Percentiles rank a stretch among this genome's conserved stretches.
phyloP scores from a whole-genome alignment of 1,140 invertebrate genomes.

The Drosophila kikkawai region DNA sequence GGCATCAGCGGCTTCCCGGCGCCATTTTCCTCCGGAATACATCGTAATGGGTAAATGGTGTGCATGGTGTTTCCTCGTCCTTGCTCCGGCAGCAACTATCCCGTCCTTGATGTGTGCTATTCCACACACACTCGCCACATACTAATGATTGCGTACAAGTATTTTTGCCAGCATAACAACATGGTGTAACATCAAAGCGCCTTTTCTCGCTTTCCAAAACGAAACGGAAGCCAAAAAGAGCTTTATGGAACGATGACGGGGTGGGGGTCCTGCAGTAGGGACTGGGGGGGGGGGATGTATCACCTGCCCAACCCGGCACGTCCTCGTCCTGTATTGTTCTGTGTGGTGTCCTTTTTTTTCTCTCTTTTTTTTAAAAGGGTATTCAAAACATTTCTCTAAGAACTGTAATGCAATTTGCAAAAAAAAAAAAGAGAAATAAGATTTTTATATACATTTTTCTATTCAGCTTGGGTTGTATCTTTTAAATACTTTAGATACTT shows the following conservation, averaged over 20 bases:
- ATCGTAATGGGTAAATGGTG: constrained; percentile 22
- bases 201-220: constrained; percentile 51
- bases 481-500: neutral
- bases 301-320: constrained; percentile 12
- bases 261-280: neutral
- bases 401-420: neutral
- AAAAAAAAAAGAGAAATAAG: neutral
- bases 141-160: constrained; percentile 63
- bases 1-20: constrained; percentile 2
- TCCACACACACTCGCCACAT: constrained; percentile 14
- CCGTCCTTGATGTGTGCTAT: constrained; percentile 18
- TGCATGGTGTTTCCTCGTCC: constrained; percentile 14
- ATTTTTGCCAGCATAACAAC: constrained; percentile 78
- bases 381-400: neutral
- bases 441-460: neutral
- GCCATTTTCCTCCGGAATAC: constrained; percentile 22
- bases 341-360: constrained; percentile 3
- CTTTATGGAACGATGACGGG: neutral
- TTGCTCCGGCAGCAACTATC: constrained; percentile 11
- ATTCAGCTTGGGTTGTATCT: neutral
- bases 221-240: constrained; percentile 62
- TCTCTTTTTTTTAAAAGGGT: constrained; percentile 1
- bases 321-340: constrained; percentile 20
- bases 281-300: no score
- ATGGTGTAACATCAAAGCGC: constrained; percentile 75